Conservation (phyloP, 2,113 vertebrate genomes). For the Bettongia penicillata region DNA sequence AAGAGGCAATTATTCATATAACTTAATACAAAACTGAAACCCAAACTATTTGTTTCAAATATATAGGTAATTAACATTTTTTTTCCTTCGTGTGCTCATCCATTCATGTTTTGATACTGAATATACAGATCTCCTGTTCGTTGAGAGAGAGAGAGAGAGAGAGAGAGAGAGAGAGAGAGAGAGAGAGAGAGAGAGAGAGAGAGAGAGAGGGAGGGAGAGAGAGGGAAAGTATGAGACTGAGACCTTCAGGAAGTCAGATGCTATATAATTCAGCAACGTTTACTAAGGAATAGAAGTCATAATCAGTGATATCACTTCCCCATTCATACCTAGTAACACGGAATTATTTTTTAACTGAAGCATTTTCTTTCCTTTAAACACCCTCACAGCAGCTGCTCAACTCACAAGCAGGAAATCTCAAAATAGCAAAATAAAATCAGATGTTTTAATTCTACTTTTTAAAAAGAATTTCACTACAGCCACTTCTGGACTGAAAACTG, state of each 20-base stretch:
- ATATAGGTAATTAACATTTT: background rate
- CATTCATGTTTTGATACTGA: background rate
- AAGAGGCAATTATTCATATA: background rate
- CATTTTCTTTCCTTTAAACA: background rate
- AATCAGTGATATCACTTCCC: background rate
- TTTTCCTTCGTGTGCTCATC: too few relatives aligned
- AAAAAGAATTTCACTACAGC: background rate
- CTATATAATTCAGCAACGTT: background rate
- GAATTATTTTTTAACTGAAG: background rate
- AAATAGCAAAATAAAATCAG: background rate
- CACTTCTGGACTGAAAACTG: background rate
- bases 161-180: too few relatives aligned
- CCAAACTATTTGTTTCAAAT: background rate
- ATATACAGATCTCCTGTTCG: background rate
- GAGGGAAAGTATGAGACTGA: too few relatives aligned
- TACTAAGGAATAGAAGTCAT: background rate
- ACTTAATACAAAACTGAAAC: background rate
- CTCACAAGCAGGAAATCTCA: background rate
- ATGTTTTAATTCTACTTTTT: background rate
- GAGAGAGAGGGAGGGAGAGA: too few relatives aligned
- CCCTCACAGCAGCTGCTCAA: slow-evolving; percentile 7
- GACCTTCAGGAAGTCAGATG: background rate
- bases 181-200: too few relatives aligned
- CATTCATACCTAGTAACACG: background rate
- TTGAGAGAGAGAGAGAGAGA: too few relatives aligned